A percentile compares a stretch with the other conserved stretches of the same genome.
Evolutionary conservation across 2,113 vertebrate genomes (phyloP).

Genomic region (Tiliqua scincoides): DNA sequence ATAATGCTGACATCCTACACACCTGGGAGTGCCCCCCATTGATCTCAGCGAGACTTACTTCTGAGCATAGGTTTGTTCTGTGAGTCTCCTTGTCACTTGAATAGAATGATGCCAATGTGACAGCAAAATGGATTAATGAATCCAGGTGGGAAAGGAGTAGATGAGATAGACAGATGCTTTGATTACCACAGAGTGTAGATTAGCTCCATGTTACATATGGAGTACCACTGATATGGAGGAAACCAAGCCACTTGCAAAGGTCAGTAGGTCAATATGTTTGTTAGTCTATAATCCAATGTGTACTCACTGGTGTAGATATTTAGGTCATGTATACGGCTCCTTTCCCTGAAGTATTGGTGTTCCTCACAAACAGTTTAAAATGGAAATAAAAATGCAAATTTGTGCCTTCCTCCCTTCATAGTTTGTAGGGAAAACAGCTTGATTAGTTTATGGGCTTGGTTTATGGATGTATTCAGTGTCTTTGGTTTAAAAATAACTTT

Average conservation of each 20-base stretch:
- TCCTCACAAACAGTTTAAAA: background rate
- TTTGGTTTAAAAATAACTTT: slow-evolving; percentile 6
- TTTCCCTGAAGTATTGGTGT: background rate
- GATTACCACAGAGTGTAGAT: background rate
- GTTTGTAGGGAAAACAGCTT: background rate
- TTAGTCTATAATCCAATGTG: background rate
- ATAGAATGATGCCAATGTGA: background rate
- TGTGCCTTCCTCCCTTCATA: background rate
- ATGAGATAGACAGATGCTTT: background rate
- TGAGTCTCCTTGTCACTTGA: background rate
- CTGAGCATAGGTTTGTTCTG: too few relatives aligned
- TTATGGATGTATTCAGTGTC: background rate
- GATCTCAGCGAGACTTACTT: too few relatives aligned
- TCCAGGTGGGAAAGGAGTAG: background rate
- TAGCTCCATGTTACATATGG: background rate
- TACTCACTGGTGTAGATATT: background rate
- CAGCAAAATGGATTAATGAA: background rate
- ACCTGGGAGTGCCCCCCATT: too few relatives aligned
- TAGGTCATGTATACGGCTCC: background rate
- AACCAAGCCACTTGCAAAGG: background rate
- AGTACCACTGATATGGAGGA: background rate
- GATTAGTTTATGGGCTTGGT: slow-evolving; percentile 14
- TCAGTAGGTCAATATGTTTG: background rate
- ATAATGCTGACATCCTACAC: too few relatives aligned
- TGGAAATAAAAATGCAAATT: slow-evolving; percentile 12